Evolutionary conservation across 1,140 invertebrate species (phyloP).

Genomic region (Galendromus occidentalis): DNA sequence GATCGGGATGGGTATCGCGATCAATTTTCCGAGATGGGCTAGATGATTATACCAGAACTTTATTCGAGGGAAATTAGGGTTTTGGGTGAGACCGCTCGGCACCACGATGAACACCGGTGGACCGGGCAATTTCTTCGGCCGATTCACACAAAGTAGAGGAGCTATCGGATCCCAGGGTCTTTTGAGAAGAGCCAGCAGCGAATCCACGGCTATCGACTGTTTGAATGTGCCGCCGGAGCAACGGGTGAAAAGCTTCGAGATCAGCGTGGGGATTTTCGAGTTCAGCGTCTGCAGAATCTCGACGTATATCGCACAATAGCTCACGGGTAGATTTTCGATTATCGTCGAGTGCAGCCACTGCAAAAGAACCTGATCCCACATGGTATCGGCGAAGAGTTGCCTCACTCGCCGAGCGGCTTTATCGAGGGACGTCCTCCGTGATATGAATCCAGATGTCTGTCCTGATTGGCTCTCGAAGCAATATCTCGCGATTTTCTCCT

Average conservation of each 20-base stretch:
- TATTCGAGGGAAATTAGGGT: constrained; percentile 34
- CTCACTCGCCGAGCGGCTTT: constrained; percentile 29
- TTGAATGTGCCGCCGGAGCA: constrained; percentile 8
- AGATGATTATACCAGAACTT: constrained; percentile 48
- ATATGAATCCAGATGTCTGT: background rate
- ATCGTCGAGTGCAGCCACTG: constrained; percentile 59
- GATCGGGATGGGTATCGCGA: constrained; percentile 34
- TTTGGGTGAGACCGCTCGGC: constrained; percentile 36
- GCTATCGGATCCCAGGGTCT: constrained; percentile 52
- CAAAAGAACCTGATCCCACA: constrained; percentile 45
- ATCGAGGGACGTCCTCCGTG: constrained; percentile 21
- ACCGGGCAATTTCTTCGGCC: constrained; percentile 45
- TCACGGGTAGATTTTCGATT: constrained; percentile 41
- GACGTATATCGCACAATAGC: constrained; percentile 50
- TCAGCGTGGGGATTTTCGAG: constrained; percentile 33
- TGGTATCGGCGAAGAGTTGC: constrained; percentile 40
- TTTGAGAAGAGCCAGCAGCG: constrained; percentile 44
- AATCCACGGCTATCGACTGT: constrained; percentile 31
- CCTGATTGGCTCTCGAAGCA: background rate
- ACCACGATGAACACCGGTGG: constrained; percentile 48
- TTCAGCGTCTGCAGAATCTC: constrained; percentile 56
- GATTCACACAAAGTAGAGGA: constrained; percentile 33
- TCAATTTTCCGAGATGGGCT: constrained; percentile 43
- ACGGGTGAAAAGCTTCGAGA: constrained; percentile 6
- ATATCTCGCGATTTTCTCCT: background rate